Evolutionary conservation across 2,797 vertebrate species (phyloP), one percentile per base, ranked within the genome.

Genomic region (Leucoraja ocellata): DNA sequence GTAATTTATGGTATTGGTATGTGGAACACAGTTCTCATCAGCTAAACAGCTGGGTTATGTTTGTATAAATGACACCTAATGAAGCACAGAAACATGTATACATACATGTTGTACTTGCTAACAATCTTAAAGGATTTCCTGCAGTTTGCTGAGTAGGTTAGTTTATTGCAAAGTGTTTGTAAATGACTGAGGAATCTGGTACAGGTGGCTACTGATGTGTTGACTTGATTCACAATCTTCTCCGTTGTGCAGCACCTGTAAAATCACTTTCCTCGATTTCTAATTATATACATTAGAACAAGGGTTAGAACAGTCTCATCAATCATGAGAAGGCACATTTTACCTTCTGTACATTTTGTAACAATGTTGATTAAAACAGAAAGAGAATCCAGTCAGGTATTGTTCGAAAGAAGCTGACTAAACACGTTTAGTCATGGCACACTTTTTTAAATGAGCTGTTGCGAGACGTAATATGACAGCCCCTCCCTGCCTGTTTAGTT

Each of bases 31-130:
- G n/a, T 65, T 68, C 81, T 61, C 8, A 61, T 61, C 61, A 88
- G 84, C 6, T 21, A 18, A 32, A 88, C 61, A 88, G 84, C 84
- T 68, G 63, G n/a, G 84, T 63, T 6, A 68, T 68, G 84, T 68
- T 68, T 88, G 16, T 68, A 68, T 68, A 88, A 88, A 88, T 88
- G 65, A 88, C 84, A 88, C 61, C 63, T 68, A 88, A 88, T 88
- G 65, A 68, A 88, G 36, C 65, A 63, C 61, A 88, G 46, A 88
- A 88, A 88, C 84, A 88, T 68, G 63, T 58, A 88, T 88, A 2
- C 54, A 58, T 84, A 61, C 25, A 68, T 88, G 5, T 65, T 36
- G 63, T 18, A 32, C 84, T 88, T 68, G 84, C 61, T 88, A 88
- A 39, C 68, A 88, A 88, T 68, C 63, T 36, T 88, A 65, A 65